A percentile compares a stretch with the other conserved stretches of the same genome.
Evolutionary conservation across 2,113 vertebrate species (phyloP).

Genomic region (Rhinoderma darwinii): DNA sequence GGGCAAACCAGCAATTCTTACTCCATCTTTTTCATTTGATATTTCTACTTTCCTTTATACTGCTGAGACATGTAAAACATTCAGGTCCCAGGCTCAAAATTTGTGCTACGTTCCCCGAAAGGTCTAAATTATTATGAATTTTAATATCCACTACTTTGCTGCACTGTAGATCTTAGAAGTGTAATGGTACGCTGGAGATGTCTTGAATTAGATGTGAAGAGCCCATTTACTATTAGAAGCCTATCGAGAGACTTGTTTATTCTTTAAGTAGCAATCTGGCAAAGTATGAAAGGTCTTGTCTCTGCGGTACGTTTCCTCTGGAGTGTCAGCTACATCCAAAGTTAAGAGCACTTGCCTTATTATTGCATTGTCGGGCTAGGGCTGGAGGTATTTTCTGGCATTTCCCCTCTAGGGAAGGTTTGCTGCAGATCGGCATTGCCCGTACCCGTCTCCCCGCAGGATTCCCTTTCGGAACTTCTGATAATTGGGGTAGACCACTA

Average conservation of each 20-base stretch:
- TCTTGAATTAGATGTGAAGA: background rate
- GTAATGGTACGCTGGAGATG: background rate
- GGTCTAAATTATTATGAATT: background rate
- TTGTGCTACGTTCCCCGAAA: background rate
- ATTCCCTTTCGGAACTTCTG: background rate
- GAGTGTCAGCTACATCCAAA: background rate
- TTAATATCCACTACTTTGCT: background rate
- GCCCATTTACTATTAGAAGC: background rate
- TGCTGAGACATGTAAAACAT: background rate
- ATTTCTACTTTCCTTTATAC: background rate
- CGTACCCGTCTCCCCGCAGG: background rate
- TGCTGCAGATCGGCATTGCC: too few species aligned
- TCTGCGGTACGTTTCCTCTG: background rate
- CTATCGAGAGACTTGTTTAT: constrained; percentile 10
- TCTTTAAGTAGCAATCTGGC: constrained; percentile 9
- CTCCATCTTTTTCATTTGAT: background rate
- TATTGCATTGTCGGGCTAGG: background rate
- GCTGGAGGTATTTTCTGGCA: background rate
- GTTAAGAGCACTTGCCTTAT: background rate
- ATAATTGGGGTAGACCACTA: background rate
- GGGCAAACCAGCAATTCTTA: background rate
- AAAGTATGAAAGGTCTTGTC: background rate
- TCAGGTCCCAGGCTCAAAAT: background rate
- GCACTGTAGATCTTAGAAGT: background rate
- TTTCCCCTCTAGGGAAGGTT: background rate